phyloP scores from a whole-genome alignment of 1,140 invertebrate genomes.

The Drosophila asahinai region DNA sequence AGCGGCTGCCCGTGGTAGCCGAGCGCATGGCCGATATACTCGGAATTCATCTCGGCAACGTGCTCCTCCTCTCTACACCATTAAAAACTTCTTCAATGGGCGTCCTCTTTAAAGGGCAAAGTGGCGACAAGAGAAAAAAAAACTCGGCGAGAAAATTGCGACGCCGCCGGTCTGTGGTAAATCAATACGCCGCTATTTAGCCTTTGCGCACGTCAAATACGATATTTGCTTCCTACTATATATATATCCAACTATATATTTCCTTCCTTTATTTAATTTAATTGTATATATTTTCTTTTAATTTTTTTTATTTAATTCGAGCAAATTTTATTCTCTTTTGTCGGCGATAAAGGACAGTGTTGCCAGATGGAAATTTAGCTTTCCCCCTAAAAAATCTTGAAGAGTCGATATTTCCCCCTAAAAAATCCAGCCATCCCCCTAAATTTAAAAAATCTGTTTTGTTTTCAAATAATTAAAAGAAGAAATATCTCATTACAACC shows the following conservation, averaged over 20 bases:
- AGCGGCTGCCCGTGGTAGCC: conserved; percentile 94
- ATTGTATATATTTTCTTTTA: too few relatives aligned
- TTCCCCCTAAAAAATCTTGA: too few relatives aligned
- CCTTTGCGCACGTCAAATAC: not conserved
- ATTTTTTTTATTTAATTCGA: not conserved
- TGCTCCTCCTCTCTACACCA: conserved; percentile 5
- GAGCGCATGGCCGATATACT: conserved; percentile 88
- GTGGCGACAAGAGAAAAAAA: not conserved
- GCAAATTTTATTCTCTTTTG: conserved; percentile 1
- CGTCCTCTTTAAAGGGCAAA: conserved; percentile 8
- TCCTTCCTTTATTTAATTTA: too few relatives aligned
- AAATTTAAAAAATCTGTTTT: too few relatives aligned
- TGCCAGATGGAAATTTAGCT: too few relatives aligned
- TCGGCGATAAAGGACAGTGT: too few relatives aligned
- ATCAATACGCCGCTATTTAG: not conserved
- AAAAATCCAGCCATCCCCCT: too few relatives aligned
- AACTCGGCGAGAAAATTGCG: conserved; percentile 2
- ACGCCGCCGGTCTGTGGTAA: conserved; percentile 14
- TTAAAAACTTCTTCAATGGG: not conserved
- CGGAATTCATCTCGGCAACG: conserved; percentile 60
- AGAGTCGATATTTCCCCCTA: too few relatives aligned
- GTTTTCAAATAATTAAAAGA: too few relatives aligned
- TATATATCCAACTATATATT: too few relatives aligned
- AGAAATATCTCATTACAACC: too few relatives aligned
- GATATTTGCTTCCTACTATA: too few relatives aligned